These are phyloP conservation scores for Rhinella marina DNA, from an alignment of 2,797 vertebrate species.

Conservation along the genomic window DNA sequence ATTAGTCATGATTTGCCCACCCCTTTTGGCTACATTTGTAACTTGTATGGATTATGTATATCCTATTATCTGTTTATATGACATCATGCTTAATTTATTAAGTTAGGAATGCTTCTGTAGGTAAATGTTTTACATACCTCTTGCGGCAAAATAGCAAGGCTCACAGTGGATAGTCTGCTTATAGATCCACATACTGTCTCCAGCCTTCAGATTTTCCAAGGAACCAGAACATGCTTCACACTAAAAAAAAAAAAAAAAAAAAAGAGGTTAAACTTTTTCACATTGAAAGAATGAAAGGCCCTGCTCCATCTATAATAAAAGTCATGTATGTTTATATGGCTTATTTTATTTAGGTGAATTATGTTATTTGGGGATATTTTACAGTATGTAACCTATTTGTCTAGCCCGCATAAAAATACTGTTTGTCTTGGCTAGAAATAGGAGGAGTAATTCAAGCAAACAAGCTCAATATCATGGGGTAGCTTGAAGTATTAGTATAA, in stretches of 20 bases:
- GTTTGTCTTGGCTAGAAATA: background rate
- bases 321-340: background rate
- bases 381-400: too few species aligned
- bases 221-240: slow-evolving; percentile 86
- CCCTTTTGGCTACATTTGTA: too few species aligned
- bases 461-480: too few species aligned
- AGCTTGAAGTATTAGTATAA: too few species aligned
- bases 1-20: too few species aligned
- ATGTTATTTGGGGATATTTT: too few species aligned
- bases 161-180: slow-evolving; percentile 88
- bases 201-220: slow-evolving; percentile 88
- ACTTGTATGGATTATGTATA: background rate
- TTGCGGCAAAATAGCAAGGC: slow-evolving; percentile 86
- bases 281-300: background rate
- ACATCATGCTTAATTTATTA: background rate
- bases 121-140: slow-evolving; percentile 75
- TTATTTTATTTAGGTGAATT: background rate
- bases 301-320: background rate
- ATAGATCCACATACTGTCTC: slow-evolving; percentile 95
- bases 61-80: background rate
- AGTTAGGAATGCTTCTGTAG: background rate
- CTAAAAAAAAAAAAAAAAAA: slow-evolving; percentile 71
- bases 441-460: too few species aligned
- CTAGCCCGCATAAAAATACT: background rate
- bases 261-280: background rate